Evolutionary conservation across 2,113 vertebrate species (phyloP).

Genomic region (Xenopus laevis): DNA sequence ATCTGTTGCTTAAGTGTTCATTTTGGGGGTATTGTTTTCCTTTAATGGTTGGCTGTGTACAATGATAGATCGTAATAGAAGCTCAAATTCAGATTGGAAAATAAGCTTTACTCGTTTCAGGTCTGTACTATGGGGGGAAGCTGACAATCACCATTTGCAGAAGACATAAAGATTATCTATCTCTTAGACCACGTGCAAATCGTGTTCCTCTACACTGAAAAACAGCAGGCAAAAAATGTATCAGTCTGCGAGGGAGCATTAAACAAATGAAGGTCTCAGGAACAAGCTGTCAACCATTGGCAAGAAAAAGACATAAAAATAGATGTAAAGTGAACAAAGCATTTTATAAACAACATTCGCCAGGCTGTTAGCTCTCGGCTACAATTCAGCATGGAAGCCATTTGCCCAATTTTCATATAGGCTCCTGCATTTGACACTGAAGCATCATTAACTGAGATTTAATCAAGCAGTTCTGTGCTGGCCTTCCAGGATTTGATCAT

Average conservation of each 20-base stretch:
- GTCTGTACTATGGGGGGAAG: slow-evolving; percentile 57
- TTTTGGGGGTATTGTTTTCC: too few relatives aligned
- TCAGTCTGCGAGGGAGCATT: slow-evolving; percentile 63
- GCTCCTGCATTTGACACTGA: not conserved
- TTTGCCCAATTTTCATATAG: slow-evolving; percentile 6
- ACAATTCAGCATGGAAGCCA: slow-evolving; percentile 12
- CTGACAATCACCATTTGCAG: slow-evolving; percentile 58
- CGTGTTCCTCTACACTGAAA: slow-evolving; percentile 53
- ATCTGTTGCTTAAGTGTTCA: too few relatives aligned
- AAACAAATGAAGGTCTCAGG: slow-evolving; percentile 65
- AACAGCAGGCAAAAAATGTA: slow-evolving; percentile 54
- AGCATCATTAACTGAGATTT: not conserved
- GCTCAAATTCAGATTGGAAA: slow-evolving; percentile 55
- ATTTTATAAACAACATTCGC: slow-evolving; percentile 55
- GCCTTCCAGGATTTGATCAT: not conserved
- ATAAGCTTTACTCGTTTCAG: slow-evolving; percentile 55
- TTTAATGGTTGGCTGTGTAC: slow-evolving; percentile 51
- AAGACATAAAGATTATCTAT: slow-evolving; percentile 48
- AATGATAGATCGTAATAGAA: slow-evolving; percentile 56
- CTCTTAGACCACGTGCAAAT: slow-evolving; percentile 55
- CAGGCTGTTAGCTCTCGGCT: slow-evolving; percentile 54
- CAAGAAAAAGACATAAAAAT: slow-evolving; percentile 58
- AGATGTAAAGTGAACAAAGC: slow-evolving; percentile 59
- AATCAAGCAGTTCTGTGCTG: not conserved
- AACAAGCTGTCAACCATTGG: slow-evolving; percentile 67